Evolutionary conservation across 1,140 invertebrate species (phyloP).

Genomic region (Drosophila pectinifera): DNA sequence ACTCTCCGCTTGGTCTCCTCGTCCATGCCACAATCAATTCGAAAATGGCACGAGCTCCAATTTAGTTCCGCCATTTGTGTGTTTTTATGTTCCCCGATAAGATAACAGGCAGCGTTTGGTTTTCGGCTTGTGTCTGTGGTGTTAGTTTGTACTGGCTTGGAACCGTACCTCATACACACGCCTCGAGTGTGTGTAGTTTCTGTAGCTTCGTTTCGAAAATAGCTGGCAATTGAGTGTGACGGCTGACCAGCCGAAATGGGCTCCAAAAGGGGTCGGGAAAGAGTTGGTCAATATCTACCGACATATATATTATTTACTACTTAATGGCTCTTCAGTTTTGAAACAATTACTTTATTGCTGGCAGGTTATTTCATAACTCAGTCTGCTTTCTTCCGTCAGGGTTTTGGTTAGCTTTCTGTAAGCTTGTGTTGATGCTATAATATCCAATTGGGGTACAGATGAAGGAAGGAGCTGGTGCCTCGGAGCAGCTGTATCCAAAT

Average conservation of each 20-base stretch:
- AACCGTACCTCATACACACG: slow-evolving; percentile 18
- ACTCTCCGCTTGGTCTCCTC: neutral
- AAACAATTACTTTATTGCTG: neutral
- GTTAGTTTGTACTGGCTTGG: slow-evolving; percentile 11
- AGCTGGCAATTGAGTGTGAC: slow-evolving; percentile 32
- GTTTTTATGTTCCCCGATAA: slow-evolving; percentile 43
- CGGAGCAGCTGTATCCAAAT: too few relatives aligned
- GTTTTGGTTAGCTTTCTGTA: neutral
- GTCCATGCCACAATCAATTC: slow-evolving; percentile 50
- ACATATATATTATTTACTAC: neutral
- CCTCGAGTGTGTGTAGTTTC: slow-evolving; percentile 14
- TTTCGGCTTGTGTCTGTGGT: slow-evolving; percentile 11
- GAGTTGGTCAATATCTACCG: neutral
- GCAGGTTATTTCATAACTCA: neutral
- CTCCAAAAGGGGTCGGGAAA: neutral
- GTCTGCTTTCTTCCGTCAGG: neutral
- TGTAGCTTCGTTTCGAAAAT: slow-evolving; percentile 34
- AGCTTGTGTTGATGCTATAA: neutral
- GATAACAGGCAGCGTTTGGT: slow-evolving; percentile 37
- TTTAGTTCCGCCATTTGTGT: slow-evolving; percentile 59
- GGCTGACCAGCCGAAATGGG: slow-evolving; percentile 8
- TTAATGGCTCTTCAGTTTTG: neutral
- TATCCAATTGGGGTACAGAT: neutral
- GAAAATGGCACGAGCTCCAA: slow-evolving; percentile 53
- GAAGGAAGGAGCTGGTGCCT: too few relatives aligned